Percentiles rank a stretch among this genome's conserved stretches.
phyloP scores from a whole-genome alignment of 2,797 vertebrate species.

The Malacoctenus gilli region DNA sequence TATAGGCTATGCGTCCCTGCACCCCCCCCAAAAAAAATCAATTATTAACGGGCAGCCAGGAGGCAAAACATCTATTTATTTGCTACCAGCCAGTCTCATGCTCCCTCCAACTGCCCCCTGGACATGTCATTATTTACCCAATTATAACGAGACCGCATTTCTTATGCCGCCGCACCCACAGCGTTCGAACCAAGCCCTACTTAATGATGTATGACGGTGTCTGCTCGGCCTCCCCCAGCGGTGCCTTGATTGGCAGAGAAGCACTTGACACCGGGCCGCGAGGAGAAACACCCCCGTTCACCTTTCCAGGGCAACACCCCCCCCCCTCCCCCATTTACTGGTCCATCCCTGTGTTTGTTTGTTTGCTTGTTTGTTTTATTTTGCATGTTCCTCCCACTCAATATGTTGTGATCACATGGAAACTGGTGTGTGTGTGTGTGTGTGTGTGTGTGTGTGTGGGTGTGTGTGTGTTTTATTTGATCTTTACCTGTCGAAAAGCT shows the following conservation, averaged over 20 bases:
- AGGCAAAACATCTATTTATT: conserved; percentile 70
- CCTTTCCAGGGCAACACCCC: conserved; percentile 9
- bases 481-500: no score
- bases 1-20: conserved; percentile 45
- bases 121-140: conserved; percentile 76
- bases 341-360: not conserved
- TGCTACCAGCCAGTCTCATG: conserved; percentile 49
- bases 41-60: conserved; percentile 67
- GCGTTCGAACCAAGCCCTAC: conserved; percentile 44
- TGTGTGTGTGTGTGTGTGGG: not conserved
- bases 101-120: conserved; percentile 68
- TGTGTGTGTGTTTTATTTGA: not conserved
- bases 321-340: not conserved
- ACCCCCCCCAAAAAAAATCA: conserved; percentile 38
- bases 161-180: conserved; percentile 54
- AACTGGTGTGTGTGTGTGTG: not conserved
- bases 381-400: not conserved
- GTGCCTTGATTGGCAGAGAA: conserved; percentile 55
- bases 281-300: conserved; percentile 14
- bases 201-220: conserved; percentile 67
- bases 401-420: not conserved
- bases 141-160: conserved; percentile 64
- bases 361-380: not conserved
- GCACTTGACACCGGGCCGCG: conserved; percentile 39
- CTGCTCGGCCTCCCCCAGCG: conserved; percentile 32